phyloP scores from a whole-genome alignment of 2,888 invertebrate genomes.

The Odontomyia ornata region DNA sequence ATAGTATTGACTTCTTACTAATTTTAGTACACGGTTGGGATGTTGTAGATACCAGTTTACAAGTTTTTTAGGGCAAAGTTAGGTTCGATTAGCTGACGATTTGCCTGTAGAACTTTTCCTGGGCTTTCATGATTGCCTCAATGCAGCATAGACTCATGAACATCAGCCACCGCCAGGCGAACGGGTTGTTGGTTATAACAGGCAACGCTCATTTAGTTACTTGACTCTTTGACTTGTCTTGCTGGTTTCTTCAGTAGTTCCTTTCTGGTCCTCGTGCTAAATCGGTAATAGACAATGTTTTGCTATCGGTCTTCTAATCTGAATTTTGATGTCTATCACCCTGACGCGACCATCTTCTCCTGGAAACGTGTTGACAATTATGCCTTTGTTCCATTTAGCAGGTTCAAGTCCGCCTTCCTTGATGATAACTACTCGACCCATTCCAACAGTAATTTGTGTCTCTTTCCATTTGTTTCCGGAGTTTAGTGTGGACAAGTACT shows the following conservation, averaged over 20 bases:
- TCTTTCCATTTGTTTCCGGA: conserved; percentile 13
- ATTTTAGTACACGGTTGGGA: not conserved
- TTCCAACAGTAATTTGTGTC: not conserved
- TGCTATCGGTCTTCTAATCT: not conserved
- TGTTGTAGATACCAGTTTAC: not conserved
- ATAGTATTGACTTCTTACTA: not conserved
- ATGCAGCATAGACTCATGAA: not conserved
- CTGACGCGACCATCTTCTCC: not conserved
- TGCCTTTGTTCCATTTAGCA: not conserved
- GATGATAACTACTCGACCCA: not conserved
- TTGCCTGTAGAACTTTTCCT: not conserved
- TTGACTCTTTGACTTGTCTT: conserved; percentile 1
- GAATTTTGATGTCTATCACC: not conserved
- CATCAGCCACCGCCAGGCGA: not conserved
- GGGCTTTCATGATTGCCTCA: not conserved
- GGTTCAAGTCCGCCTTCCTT: not conserved
- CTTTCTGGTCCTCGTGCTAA: not conserved
- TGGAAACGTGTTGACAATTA: not conserved
- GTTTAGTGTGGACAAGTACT: not conserved
- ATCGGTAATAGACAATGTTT: conserved; percentile 4
- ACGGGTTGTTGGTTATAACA: not conserved
- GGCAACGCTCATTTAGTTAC: not conserved
- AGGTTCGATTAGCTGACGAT: not conserved
- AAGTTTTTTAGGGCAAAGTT: not conserved
- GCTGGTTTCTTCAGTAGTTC: not conserved